Percentiles rank a stretch among this genome's conserved stretches.
Conservation (phyloP, 2,797 vertebrate species). For the Dryobates pubescens region DNA sequence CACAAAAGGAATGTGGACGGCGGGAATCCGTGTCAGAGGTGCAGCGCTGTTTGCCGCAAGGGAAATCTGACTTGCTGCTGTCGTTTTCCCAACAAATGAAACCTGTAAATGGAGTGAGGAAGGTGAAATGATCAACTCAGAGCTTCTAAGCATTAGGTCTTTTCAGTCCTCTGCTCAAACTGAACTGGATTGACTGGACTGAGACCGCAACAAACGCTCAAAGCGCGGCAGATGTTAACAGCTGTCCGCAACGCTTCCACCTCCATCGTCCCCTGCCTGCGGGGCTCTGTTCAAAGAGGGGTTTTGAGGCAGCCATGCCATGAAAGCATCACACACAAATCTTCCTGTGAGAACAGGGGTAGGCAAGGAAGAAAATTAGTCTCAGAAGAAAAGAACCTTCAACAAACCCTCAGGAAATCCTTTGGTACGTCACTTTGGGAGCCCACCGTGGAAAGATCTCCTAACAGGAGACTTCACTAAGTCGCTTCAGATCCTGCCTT, state of each 20-base stretch:
- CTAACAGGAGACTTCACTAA: background rate
- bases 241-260: background rate
- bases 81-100: background rate
- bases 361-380: background rate
- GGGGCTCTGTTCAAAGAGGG: rapidly evolving
- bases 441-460: background rate
- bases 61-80: rapidly evolving
- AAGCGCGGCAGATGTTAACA: background rate
- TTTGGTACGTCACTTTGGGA: background rate
- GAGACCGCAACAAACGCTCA: background rate
- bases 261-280: rapidly evolving
- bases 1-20: rapidly evolving
- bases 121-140: rapidly evolving
- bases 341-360: background rate
- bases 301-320: rapidly evolving
- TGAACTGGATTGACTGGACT: too few species aligned
- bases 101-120: rapidly evolving
- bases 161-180: rapidly evolving
- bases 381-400: background rate
- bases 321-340: rapidly evolving
- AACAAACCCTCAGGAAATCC: background rate
- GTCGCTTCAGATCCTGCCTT: background rate
- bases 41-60: rapidly evolving
- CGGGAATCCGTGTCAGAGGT: rapidly evolving
- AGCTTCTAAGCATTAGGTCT: rapidly evolving